Evolutionary conservation across 2,888 invertebrate genomes (phyloP).

Genomic region (Rhopalosiphum nymphaeae): DNA sequence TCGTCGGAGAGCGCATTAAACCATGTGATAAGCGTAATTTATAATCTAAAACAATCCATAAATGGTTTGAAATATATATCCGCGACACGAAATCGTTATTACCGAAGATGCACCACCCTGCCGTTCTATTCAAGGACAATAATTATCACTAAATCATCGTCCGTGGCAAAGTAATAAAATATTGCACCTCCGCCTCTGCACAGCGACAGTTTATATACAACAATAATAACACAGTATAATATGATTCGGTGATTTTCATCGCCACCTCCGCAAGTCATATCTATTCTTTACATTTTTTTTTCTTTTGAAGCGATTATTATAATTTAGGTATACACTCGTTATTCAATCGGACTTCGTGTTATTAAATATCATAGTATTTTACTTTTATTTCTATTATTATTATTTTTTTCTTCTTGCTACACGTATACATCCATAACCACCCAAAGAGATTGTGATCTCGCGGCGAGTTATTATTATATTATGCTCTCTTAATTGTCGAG

Average conservation of each 20-base stretch:
- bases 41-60: neutral
- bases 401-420: neutral
- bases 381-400: neutral
- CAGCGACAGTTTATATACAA: neutral
- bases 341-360: constrained; percentile 16
- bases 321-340: neutral
- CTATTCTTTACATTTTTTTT: neutral
- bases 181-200: neutral
- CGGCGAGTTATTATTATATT: constrained; percentile 19
- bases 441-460: constrained; percentile 43
- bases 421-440: neutral
- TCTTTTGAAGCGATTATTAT: constrained; percentile 17
- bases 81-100: neutral
- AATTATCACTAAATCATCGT: constrained; percentile 37
- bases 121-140: constrained; percentile 12
- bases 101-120: neutral
- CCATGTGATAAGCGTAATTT: neutral
- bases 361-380: constrained; percentile 5
- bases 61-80: neutral
- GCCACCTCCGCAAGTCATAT: constrained; percentile 5
- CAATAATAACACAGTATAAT: neutral
- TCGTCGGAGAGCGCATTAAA: neutral
- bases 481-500: constrained; percentile 41
- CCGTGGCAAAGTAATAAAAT: constrained; percentile 45
- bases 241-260: constrained; percentile 26